Evolutionary conservation across 2,888 invertebrate genomes (phyloP).

Genomic region (Thymelicus lineola): DNA sequence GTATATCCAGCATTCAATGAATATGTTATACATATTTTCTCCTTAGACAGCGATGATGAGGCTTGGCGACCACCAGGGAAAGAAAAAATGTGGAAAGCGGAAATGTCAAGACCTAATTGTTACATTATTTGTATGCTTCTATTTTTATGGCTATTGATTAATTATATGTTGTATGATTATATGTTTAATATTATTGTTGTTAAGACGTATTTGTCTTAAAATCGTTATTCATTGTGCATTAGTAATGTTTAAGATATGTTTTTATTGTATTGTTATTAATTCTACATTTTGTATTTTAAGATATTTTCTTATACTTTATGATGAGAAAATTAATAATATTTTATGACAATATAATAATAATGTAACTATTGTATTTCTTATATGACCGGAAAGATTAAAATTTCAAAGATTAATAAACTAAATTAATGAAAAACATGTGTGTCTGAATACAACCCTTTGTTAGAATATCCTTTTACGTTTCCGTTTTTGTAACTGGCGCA

Average conservation of each 20-base stretch:
- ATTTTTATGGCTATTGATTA: not conserved
- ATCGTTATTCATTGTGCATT: not conserved
- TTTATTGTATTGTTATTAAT: too few relatives aligned
- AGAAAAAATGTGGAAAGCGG: not conserved
- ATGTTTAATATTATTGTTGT: too few relatives aligned
- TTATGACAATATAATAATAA: too few relatives aligned
- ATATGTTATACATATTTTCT: constrained; percentile 3
- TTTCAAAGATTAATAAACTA: not conserved
- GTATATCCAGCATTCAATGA: constrained; percentile 21
- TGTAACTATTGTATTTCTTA: too few relatives aligned
- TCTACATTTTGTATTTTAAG: not conserved
- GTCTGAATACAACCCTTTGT: not conserved
- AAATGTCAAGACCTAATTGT: not conserved
- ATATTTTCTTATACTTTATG: not conserved
- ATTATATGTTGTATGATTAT: too few relatives aligned
- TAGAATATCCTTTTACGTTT: not conserved
- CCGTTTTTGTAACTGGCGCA: not conserved
- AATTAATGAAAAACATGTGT: not conserved
- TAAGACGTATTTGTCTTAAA: too few relatives aligned
- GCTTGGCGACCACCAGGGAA: not conserved
- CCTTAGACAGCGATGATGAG: constrained; percentile 11
- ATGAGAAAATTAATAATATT: not conserved
- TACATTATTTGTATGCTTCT: not conserved
- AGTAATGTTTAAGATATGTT: not conserved
- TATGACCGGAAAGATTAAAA: not conserved